Base-by-base conservation (phyloP, 1,140 invertebrate genomes). In the Chionoecetes opilio region DNA sequence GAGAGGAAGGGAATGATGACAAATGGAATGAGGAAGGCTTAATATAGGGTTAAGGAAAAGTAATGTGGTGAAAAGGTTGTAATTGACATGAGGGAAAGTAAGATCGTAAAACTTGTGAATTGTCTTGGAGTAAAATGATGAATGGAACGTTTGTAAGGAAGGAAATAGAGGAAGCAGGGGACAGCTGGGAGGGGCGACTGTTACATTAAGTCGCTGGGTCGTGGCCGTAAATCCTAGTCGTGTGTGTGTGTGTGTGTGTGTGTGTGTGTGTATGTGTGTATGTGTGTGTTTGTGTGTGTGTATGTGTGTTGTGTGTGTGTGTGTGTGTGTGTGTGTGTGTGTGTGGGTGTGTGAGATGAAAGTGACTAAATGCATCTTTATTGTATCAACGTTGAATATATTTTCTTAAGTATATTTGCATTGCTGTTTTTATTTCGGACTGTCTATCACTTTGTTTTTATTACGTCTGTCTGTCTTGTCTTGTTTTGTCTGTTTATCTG, bases 271-370 rank as follows among this genome's bases (percentile, higher is more conserved):
- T 63, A 21, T 63, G 53, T 63, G 53, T 63, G 53, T 63, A 21
- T 63, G 53, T 63, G 53, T 63, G 53, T 63, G 53, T 63, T 8
- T 63, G 53, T 63, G 53, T 63, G 53, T 63, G 53, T 63, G 53
- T 63, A 21, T 63, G 53, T 63, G 53, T 63, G 53, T 63, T n/a
- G n/a, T n/a, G 53, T 63, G 53, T 63, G 53, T 63, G 53, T 63
- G 53, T 63, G 53, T 63, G 53, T 63, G 53, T 63, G 53, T 63
- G 53, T 63, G 53, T 63, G 53, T 63, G 53, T 63, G 53, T 63
- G 53, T 63, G 9, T 63, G 53, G 8, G 53, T 63, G 53, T 63
- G 53, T 63, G 8, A 14, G 53, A 63, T 63, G 21, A 17, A 53
- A 3, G 21, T 17, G 8, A 53, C 46, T 53, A 0, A 3, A 2